A percentile compares a stretch with the other conserved stretches of the same genome.
These are phyloP conservation scores for Drosophila parabipectinata DNA, from an alignment of 1,140 invertebrate species.

Conservation along the genomic window DNA sequence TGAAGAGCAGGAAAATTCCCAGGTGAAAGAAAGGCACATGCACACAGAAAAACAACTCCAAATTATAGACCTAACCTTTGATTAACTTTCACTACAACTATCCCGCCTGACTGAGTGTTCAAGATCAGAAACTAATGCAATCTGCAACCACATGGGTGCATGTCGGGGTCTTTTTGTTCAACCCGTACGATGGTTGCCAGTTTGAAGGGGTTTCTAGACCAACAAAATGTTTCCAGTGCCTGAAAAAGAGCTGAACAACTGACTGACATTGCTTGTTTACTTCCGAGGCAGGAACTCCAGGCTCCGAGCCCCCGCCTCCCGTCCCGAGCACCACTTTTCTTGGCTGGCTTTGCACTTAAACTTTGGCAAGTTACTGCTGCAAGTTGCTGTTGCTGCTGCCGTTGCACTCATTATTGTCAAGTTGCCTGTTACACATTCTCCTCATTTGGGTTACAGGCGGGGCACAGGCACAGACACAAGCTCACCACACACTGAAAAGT, in stretches of 20 bases:
- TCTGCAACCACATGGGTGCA: too few species aligned
- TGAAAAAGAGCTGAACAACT: conserved; percentile 23
- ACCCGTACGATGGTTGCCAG: too few species aligned
- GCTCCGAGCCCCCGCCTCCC: background rate
- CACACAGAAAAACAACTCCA: background rate
- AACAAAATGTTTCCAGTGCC: conserved; percentile 2
- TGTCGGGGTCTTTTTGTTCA: too few species aligned
- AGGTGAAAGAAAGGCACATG: background rate
- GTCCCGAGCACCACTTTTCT: conserved; percentile 14
- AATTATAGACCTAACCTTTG: background rate
- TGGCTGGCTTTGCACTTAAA: conserved; percentile 37
- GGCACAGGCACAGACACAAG: conserved; percentile 18
- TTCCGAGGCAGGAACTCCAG: conserved; percentile 30
- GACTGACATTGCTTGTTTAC: conserved; percentile 53
- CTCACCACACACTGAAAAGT: conserved; percentile 8
- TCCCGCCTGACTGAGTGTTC: too few species aligned
- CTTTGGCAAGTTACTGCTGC: conserved; percentile 33
- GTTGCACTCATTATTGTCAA: conserved; percentile 67
- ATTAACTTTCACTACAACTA: too few species aligned
- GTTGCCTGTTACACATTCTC: conserved; percentile 59
- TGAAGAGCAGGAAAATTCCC: background rate
- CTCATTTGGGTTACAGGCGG: conserved; percentile 54
- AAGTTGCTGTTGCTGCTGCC: conserved; percentile 21
- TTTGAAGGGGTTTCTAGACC: too few species aligned
- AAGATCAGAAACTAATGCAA: too few species aligned